Base-by-base conservation (phyloP, 2,888 invertebrate species). In the Chymomyza fuscimana region DNA sequence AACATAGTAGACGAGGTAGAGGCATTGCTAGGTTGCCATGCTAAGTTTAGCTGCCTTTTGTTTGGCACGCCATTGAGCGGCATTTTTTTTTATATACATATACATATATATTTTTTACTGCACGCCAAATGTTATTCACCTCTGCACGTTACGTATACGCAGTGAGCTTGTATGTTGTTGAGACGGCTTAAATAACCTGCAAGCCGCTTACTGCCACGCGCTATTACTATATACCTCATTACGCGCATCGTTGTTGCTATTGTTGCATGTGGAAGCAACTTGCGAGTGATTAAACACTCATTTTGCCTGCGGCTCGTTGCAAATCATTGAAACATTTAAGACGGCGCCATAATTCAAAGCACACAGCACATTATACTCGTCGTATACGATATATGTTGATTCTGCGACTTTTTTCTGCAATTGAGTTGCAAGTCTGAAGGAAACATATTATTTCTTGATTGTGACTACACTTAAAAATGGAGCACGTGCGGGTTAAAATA, bases 21-120 rank as follows among this genome's bases (percentile, higher is more conserved):
- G 25, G n/a, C 22, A 59, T 59, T 59, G 10, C 25, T 46, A 29
- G 40, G 61, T 61, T 32, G 61, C 65, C 88, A 84, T 80, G 87
- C 87, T 86, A 88, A 84, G 87, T 86, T 88, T 84, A 88, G 87
- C 88, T 22, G 40, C 88, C 87, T 88, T 84, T 84, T 73, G 52
- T 76, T 88, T 88, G 87, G 87, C 87, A 84, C 87, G 83, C 83
- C 81, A 83, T 87, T 83, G 88, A 83, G 88, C 78, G 77, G 88
- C 77, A 82, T 87, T 82, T 85, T 73, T 74, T 46, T 65, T 52
- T 25, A 19, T 19, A 19, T 25, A 0, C 6, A 7, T 32, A 32
- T 32, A 2, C 6, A 32, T 7, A 59, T 46, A 6, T 56, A 59
- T 36, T 51, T 54, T 25, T 19, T n/a, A 29, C 15, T 22, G 19